Percentiles rank a stretch among this genome's conserved stretches.
phyloP scores from a whole-genome alignment of 2,888 invertebrate genomes.

The Camponotus fellah region DNA sequence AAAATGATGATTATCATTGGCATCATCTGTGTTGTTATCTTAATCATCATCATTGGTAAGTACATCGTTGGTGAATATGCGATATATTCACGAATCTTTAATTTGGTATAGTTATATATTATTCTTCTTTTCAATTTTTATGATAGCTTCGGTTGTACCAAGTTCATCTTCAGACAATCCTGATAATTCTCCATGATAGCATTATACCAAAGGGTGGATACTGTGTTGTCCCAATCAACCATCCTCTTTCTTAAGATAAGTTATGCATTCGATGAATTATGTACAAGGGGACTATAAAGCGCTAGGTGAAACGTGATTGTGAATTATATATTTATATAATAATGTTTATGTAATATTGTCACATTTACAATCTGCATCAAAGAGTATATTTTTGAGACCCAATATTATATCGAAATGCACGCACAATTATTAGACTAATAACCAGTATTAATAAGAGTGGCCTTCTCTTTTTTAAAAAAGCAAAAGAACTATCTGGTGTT shows the following conservation, averaged over 20 bases:
- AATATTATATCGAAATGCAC: slow-evolving; percentile 60
- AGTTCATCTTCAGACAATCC: slow-evolving; percentile 63
- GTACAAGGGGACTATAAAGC: slow-evolving; percentile 38
- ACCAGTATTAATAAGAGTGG: slow-evolving; percentile 78
- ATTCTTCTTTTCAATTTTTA: slow-evolving; percentile 47
- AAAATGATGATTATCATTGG: slow-evolving; percentile 98
- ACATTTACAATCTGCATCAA: slow-evolving; percentile 27
- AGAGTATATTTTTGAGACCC: slow-evolving; percentile 70
- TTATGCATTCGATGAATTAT: slow-evolving; percentile 47
- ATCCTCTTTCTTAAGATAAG: slow-evolving; percentile 51
- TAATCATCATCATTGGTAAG: slow-evolving; percentile 96
- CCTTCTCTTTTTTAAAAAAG: slow-evolving; percentile 64
- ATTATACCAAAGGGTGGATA: slow-evolving; percentile 54
- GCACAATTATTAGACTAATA: slow-evolving; percentile 73
- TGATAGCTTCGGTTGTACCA: slow-evolving; percentile 75
- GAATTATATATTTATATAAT: slow-evolving; percentile 8
- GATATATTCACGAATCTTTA: not conserved
- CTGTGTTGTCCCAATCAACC: slow-evolving; percentile 45
- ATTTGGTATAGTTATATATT: not conserved
- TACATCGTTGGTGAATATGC: not conserved
- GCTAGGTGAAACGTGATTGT: slow-evolving; percentile 35
- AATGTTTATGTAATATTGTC: not conserved
- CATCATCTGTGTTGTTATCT: slow-evolving; percentile 92
- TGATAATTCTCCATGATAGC: slow-evolving; percentile 50
- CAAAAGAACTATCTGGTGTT: slow-evolving; percentile 48